phyloP scores from a whole-genome alignment of 2,888 invertebrate genomes.

The Bugulina stolonifera region DNA sequence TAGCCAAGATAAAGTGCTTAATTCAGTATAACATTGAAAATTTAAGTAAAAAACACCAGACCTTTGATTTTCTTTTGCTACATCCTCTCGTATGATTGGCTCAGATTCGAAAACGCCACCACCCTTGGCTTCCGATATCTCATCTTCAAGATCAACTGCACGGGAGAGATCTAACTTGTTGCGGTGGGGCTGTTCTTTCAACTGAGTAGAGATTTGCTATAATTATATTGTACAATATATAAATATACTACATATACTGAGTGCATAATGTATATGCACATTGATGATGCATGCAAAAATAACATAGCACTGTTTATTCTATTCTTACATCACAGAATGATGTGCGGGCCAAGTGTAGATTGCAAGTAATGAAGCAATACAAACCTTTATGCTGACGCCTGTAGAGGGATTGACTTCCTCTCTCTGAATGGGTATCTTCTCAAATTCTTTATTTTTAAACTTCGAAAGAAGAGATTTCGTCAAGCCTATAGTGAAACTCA shows the following conservation, averaged over 20 bases:
- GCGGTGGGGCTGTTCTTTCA: background rate
- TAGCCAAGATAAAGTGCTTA: too few relatives aligned
- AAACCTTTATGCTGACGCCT: background rate
- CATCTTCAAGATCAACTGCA: background rate
- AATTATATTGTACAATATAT: too few relatives aligned
- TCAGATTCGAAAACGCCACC: slow-evolving; percentile 17
- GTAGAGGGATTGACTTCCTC: background rate
- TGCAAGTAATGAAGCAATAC: too few relatives aligned
- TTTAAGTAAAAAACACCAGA: background rate
- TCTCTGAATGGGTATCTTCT: background rate
- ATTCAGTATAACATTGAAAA: too few relatives aligned
- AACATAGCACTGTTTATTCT: too few relatives aligned
- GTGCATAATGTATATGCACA: too few relatives aligned
- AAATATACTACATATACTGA: too few relatives aligned
- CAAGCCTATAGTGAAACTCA: background rate
- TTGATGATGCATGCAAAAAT: too few relatives aligned
- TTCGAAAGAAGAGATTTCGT: background rate
- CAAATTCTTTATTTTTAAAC: background rate
- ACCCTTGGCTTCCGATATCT: background rate
- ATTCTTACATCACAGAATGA: too few relatives aligned
- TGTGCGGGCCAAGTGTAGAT: too few relatives aligned
- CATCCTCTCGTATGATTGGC: background rate
- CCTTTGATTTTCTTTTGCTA: slow-evolving; percentile 8
- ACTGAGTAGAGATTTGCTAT: background rate
- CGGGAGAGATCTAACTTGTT: background rate